Percentiles rank a stretch among this genome's conserved stretches.
These are phyloP conservation scores for Ahaetulla prasina DNA, from an alignment of 2,113 vertebrate genomes.

Conservation along the genomic window DNA sequence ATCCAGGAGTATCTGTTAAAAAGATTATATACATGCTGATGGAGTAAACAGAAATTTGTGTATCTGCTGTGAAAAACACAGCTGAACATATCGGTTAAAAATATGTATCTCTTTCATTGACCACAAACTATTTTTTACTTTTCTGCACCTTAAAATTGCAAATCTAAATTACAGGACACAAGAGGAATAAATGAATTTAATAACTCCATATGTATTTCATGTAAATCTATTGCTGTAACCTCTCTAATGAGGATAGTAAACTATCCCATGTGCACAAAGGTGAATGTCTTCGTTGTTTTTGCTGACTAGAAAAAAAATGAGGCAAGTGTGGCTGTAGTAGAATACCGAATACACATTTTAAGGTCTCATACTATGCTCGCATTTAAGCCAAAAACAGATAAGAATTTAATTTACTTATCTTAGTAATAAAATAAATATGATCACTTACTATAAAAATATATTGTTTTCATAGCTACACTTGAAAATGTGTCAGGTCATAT, in stretches of 20 bases:
- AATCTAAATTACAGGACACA: slow-evolving; percentile 8
- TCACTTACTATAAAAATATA: neutral
- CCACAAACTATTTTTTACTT: neutral
- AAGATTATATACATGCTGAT: slow-evolving; percentile 13
- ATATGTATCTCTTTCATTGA: neutral
- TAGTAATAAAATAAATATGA: neutral
- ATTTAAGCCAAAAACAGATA: neutral
- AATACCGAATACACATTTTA: neutral
- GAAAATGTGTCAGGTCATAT: neutral
- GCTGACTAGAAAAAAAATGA: neutral
- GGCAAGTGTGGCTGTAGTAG: neutral
- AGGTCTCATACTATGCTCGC: neutral
- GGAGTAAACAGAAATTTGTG: neutral
- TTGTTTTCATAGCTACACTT: neutral
- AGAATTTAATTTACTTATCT: neutral
- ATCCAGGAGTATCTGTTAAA: slow-evolving; percentile 4
- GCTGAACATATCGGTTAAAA: neutral
- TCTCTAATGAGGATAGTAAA: neutral
- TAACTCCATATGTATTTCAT: neutral
- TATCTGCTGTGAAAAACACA: slow-evolving; percentile 10
- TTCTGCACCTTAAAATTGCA: neutral
- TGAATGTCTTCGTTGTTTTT: neutral
- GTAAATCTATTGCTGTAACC: neutral
- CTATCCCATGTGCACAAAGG: neutral
- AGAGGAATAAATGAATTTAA: slow-evolving; percentile 3